phyloP scores from a whole-genome alignment of 2,797 vertebrate species.

The Sebastes matsubarae region DNA sequence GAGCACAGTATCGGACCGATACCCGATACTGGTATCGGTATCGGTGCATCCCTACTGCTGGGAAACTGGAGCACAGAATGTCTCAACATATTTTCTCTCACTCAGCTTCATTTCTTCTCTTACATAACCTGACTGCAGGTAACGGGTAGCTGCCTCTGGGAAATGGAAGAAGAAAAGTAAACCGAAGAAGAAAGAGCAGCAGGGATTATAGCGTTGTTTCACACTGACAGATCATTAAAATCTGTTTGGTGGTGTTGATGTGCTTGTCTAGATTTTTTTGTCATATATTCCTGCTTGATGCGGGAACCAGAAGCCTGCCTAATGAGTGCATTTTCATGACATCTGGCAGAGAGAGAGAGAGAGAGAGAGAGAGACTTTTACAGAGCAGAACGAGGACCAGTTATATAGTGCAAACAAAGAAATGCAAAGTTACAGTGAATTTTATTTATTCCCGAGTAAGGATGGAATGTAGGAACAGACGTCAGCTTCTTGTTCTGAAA shows the following conservation, averaged over 20 bases:
- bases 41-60: background rate
- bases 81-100: background rate
- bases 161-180: slow-evolving; percentile 1
- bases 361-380: background rate
- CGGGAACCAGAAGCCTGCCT: background rate
- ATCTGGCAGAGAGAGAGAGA: background rate
- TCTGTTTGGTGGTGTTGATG: background rate
- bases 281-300: background rate
- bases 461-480: background rate
- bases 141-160: slow-evolving; percentile 9
- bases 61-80: slow-evolving; percentile 8
- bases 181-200: background rate
- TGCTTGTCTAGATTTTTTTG: background rate
- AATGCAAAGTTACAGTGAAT: background rate
- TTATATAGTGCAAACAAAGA: slow-evolving; percentile 19
- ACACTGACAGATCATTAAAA: slow-evolving; percentile 25
- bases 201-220: background rate
- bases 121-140: slow-evolving; percentile 30
- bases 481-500: background rate
- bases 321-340: background rate
- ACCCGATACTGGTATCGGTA: too few species aligned
- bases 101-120: slow-evolving; percentile 19
- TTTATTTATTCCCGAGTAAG: background rate
- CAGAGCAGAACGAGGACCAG: slow-evolving; percentile 9
- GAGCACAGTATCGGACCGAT: too few species aligned